Percentiles rank a stretch among this genome's conserved stretches.
phyloP scores from a whole-genome alignment of 2,113 vertebrate species.

The Aptenodytes forsteri region DNA sequence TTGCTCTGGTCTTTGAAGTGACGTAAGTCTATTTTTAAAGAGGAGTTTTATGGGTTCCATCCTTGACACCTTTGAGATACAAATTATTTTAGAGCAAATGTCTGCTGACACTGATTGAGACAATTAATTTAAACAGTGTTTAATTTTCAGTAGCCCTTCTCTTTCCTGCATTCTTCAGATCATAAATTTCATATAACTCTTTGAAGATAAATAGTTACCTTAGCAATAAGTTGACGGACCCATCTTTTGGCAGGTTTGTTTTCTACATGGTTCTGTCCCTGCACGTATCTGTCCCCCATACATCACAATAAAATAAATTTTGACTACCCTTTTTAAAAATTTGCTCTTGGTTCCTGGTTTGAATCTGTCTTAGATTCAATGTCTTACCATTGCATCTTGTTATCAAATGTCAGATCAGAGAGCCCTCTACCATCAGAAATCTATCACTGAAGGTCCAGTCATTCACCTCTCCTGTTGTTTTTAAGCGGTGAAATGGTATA shows the following conservation, averaged over 20 bases:
- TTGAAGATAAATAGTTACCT: not conserved
- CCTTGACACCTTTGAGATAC: not conserved
- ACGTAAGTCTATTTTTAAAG: not conserved
- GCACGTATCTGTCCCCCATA: not conserved
- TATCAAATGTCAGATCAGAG: not conserved
- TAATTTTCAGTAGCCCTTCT: not conserved
- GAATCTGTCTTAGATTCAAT: not conserved
- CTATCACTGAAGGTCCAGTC: not conserved
- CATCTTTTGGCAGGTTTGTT: not conserved
- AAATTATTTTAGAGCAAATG: not conserved
- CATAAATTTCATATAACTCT: not conserved
- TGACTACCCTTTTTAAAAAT: not conserved
- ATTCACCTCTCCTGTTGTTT: not conserved
- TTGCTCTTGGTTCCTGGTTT: not conserved
- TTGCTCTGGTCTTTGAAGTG: not conserved
- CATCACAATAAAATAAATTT: not conserved
- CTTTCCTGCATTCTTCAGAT: not conserved
- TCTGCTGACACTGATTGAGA: not conserved
- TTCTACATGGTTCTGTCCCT: not conserved
- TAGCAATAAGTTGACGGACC: not conserved
- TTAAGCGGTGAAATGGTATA: not conserved
- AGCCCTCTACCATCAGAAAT: not conserved
- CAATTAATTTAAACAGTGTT: not conserved
- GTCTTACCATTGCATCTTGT: not conserved
- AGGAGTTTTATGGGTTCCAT: not conserved